Percentiles rank a stretch among this genome's conserved stretches.
These are phyloP conservation scores for Lasioglossum oenotherae DNA, from an alignment of 2,888 invertebrate species.

Conservation along the genomic window DNA sequence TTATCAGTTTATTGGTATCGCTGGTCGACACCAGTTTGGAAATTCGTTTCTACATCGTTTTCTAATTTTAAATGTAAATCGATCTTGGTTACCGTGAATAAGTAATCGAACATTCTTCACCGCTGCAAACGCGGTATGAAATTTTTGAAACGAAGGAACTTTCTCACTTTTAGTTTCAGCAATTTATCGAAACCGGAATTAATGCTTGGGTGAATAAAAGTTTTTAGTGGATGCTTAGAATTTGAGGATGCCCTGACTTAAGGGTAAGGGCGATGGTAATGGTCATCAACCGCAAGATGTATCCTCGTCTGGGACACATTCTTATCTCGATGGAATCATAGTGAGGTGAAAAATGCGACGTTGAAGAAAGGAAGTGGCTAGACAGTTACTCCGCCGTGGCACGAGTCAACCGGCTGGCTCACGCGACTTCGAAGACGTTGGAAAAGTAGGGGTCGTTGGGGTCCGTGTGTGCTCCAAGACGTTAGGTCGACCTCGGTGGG, in stretches of 20 bases:
- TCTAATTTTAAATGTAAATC: neutral
- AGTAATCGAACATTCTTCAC: conserved; percentile 3
- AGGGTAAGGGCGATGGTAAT: neutral
- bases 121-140: too few species aligned
- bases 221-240: neutral
- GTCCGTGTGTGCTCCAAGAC: conserved; percentile 76
- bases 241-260: neutral
- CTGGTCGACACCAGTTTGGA: neutral
- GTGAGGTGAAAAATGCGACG: neutral
- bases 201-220: neutral
- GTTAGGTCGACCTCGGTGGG: conserved; percentile 73
- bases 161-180: neutral
- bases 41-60: conserved; percentile 2
- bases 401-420: conserved; percentile 63
- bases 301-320: neutral
- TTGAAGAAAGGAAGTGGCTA: conserved; percentile 41
- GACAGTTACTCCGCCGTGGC: conserved; percentile 74
- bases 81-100: neutral
- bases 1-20: neutral
- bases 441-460: conserved; percentile 60
- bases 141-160: neutral
- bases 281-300: neutral
- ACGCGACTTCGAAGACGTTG: conserved; percentile 79
- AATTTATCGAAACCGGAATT: neutral
- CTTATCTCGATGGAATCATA: conserved; percentile 30